A percentile compares a stretch with the other conserved stretches of the same genome.
These are phyloP conservation scores for Microctenopoma steveboyesi DNA, from an alignment of 2,797 vertebrate genomes.

Conservation along the genomic window DNA sequence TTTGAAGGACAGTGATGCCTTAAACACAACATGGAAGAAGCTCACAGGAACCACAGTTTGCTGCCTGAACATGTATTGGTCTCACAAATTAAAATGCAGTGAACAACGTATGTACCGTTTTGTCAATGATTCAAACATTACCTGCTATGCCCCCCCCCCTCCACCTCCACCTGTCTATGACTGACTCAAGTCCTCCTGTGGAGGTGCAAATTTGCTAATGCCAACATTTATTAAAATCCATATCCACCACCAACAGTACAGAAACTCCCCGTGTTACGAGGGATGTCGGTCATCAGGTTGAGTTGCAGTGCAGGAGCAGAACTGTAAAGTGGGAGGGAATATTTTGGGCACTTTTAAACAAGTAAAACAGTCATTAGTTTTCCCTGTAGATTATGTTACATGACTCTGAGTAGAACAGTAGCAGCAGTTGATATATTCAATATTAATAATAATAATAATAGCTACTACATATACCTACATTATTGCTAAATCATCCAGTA, in stretches of 20 bases:
- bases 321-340: not conserved
- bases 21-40: not conserved
- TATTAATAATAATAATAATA: no score
- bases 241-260: not conserved
- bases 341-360: not conserved
- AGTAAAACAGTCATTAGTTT: slow-evolving; percentile 3
- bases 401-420: slow-evolving; percentile 4
- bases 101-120: not conserved
- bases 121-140: not conserved
- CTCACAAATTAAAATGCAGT: no score
- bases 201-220: not conserved
- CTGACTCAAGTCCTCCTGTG: not conserved
- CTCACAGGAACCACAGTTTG: not conserved
- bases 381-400: not conserved
- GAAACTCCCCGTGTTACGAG: not conserved
- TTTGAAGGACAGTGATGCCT: not conserved
- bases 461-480: no score
- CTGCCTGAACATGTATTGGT: no score
- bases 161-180: not conserved
- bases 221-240: not conserved
- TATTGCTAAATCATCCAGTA: no score
- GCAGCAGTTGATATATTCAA: no score
- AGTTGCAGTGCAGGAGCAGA: not conserved
- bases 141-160: not conserved
- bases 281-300: not conserved